Evolutionary conservation across 1,140 invertebrate species (phyloP), one percentile per base, ranked within the genome.

Genomic region (Diploscapter pachys): DNA sequence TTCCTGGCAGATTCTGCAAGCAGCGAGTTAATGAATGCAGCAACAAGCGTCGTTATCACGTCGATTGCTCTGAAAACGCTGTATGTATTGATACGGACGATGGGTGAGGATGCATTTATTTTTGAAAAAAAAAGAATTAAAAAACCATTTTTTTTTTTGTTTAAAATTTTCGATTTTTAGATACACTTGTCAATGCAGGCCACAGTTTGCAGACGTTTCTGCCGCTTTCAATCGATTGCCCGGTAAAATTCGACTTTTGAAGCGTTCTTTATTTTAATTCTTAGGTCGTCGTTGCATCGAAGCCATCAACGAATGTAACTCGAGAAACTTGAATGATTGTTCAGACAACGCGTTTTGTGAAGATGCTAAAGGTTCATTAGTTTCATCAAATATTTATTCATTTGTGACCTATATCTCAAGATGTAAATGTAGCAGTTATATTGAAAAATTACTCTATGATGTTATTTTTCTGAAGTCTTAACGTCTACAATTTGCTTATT

Each of bases 251-350:
- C 63, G 31, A 13, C 13, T 64, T 31, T 64, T 50, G 13, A 5
- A 9, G 5, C 8, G 51, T 48, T 6, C 31, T 8, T 31, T 6
- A 48, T 13, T 13, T 13, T 64, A 64, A 9, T 64, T 31, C 63
- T 31, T 31, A 64, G 82, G 83, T 6, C 68, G 83, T 57, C 63
- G 68, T 63, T 85, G 83, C 68, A 81, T 85, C 48, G 83, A 85
- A 73, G 94, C 96, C 87, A 85, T 96, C 68, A 93, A 97, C 82
- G 94, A 96, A 85, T 97, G 94, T 81, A 89, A 90, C 0, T 91
- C 91, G 0, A 84, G 89, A 5, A 93, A 95, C 66, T 85, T 95
- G 6, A 93, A 98, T 84, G 95, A 98, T 85, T 99, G 96, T 81
- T 91, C 93, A 79, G 89, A 90, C 6, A 89, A 92, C 66, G 94